These are phyloP conservation scores for Eledone cirrhosa DNA, from an alignment of 2,888 invertebrate species.

Conservation along the genomic window DNA sequence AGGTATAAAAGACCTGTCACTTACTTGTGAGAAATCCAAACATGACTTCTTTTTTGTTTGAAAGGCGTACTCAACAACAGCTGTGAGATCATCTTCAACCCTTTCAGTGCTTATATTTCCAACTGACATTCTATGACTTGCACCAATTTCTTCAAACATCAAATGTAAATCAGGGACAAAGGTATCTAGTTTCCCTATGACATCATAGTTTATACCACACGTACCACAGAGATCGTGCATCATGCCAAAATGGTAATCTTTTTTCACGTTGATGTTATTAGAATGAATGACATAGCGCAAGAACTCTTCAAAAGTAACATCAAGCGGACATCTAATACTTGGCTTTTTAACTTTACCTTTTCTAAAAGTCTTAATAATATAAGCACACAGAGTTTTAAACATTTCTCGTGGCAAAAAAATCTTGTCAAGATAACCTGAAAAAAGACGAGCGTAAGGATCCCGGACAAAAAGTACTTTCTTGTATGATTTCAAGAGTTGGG, in stretches of 20 bases:
- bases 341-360: neutral
- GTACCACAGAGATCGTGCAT: neutral
- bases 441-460: slow-evolving; percentile 9
- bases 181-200: neutral
- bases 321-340: neutral
- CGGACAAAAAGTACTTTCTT: slow-evolving; percentile 7
- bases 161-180: neutral
- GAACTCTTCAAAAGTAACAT: slow-evolving; percentile 6
- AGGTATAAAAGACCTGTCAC: neutral
- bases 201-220: neutral
- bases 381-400: neutral
- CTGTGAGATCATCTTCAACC: neutral
- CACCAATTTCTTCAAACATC: neutral
- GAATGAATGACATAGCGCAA: neutral
- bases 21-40: neutral
- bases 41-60: neutral
- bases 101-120: neutral
- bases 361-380: slow-evolving; percentile 11
- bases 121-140: neutral
- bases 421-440: slow-evolving; percentile 19
- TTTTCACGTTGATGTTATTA: neutral
- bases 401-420: neutral
- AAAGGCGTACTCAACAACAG: slow-evolving; percentile 5
- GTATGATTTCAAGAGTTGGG: neutral
- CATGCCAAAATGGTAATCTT: neutral